Evolutionary conservation across 2,113 vertebrate species (phyloP).

Genomic region (Phylloscopus trochilus): DNA sequence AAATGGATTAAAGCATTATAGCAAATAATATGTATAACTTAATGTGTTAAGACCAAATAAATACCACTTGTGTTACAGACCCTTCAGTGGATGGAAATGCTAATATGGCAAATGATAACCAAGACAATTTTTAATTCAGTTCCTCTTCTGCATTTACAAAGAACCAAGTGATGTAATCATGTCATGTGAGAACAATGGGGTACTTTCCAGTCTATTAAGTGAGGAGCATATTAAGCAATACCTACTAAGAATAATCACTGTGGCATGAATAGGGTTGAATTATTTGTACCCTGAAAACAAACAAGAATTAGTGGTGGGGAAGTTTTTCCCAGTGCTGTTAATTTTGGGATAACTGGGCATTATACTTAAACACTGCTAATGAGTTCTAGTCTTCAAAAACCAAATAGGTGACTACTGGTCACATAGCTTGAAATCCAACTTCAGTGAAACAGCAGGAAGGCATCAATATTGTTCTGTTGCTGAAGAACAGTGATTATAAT

Average conservation of each 20-base stretch:
- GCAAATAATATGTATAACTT: neutral
- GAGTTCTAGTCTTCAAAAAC: neutral
- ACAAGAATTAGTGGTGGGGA: neutral
- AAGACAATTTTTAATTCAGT: neutral
- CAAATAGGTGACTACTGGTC: neutral
- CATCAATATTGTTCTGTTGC: neutral
- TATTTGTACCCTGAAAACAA: neutral
- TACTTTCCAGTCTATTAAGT: constrained; percentile 11
- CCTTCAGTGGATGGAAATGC: neutral
- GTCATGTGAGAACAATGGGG: neutral
- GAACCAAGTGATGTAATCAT: neutral
- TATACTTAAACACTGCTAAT: neutral
- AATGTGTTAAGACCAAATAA: neutral
- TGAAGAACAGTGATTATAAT: neutral
- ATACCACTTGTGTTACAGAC: neutral
- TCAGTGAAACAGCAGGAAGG: neutral
- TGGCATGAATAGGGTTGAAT: neutral
- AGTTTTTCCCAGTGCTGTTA: neutral
- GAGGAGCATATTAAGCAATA: neutral
- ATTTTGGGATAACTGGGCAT: neutral
- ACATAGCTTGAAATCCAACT: neutral
- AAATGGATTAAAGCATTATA: neutral
- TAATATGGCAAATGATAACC: neutral
- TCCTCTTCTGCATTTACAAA: constrained; percentile 22
- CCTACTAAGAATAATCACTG: neutral